Evolutionary conservation across 2,888 invertebrate genomes (phyloP), one percentile per base, ranked within the genome.

Genomic region (Caenorhabditis sp.): DNA sequence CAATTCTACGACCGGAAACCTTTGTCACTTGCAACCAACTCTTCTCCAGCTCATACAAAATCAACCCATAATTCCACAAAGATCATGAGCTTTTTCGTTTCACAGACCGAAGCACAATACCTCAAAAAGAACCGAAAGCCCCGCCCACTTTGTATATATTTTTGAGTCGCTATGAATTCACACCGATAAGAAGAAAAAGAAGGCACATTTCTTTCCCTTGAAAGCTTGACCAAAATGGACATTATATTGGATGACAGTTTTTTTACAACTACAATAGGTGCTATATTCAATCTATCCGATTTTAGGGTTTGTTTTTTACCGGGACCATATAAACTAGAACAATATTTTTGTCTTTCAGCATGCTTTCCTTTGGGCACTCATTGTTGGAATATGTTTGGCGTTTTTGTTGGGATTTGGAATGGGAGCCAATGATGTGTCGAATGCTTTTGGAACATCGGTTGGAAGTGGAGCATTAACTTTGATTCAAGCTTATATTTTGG

Each of bases 341-440:
- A 31, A 31, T 7, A 7, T 31, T 31, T 31, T 31, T 31, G 4
- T 43, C 17, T 43, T 83, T 67, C 65, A 85, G 83, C 61, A 69
- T 25, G 21, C 59, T 10, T 76, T 76, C 36, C 76, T 95, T 82
- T 96, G 95, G 92, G 90, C 95, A 89, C 92, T 97, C 82, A 91
- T 96, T 72, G 90, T 93, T 79, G 95, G 95, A 78, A 97, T 97
- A 89, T 88, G 95, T 83, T 93, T 99, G 81, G 95, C 97, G 63
- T 99, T 99, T 89, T 89, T 95, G 67, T 90, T 99, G 90, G 97
- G 97, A 63, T 97, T 97, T 90, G 97, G 97, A 62, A 95, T 97
- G 86, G 97, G 97, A 59, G 97, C 97, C 73, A 97, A 97, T 89
- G 97, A 97, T 90, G 97, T 97, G 71, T 96, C 97, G 80, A 99